Percentiles rank a stretch among this genome's conserved stretches.
Evolutionary conservation across 2,797 vertebrate species (phyloP).

Genomic region (Melanotaenia boesemani): DNA sequence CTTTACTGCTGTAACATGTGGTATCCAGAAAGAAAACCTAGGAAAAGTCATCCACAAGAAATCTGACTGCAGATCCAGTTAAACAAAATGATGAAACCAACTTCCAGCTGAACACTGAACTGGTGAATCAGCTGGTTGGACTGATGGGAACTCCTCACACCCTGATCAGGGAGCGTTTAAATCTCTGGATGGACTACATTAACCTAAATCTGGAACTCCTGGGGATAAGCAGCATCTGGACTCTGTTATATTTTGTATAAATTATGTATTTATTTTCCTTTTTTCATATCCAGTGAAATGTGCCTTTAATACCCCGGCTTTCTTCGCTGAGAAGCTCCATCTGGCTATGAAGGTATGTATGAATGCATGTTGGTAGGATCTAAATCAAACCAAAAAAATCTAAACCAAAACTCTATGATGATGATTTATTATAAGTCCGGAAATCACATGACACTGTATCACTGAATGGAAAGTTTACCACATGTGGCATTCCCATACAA

Average conservation of each 20-base stretch:
- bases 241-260: not conserved
- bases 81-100: too few species aligned
- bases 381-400: too few species aligned
- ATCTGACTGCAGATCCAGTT: too few species aligned
- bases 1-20: too few species aligned
- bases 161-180: not conserved
- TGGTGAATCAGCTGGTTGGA: not conserved
- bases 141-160: not conserved
- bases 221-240: slow-evolving; percentile 6
- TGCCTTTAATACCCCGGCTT: slow-evolving; percentile 88
- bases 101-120: not conserved
- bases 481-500: too few species aligned
- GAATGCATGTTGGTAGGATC: not conserved
- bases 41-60: too few species aligned
- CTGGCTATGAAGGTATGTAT: slow-evolving; percentile 88
- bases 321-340: slow-evolving; percentile 93
- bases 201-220: not conserved
- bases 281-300: slow-evolving; percentile 85
- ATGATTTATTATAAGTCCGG: too few species aligned
- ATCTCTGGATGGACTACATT: not conserved
- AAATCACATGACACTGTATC: too few species aligned
- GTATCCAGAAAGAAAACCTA: too few species aligned
- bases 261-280: slow-evolving; percentile 24
- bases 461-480: too few species aligned
- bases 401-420: too few species aligned